Conservation (phyloP, 2,797 vertebrate genomes). For the Sarcoramphus papa region DNA sequence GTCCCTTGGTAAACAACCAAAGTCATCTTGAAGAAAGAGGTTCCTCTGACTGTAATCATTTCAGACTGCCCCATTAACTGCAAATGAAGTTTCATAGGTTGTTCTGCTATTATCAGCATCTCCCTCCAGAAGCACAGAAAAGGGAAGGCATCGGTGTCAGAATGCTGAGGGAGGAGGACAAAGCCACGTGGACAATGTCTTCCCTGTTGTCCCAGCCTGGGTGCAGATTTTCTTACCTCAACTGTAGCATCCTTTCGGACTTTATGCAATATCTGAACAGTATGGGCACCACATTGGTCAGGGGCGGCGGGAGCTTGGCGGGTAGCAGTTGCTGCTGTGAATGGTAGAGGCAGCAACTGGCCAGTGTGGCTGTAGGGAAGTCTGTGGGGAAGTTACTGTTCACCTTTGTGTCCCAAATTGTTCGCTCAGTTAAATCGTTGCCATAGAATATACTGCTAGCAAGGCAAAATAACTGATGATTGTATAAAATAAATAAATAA, state of each 20-base stretch:
- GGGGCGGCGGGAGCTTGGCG: accelerated
- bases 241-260: not conserved
- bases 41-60: not conserved
- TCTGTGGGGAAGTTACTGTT: not conserved
- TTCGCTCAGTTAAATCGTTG: not conserved
- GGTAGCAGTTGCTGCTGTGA: not conserved
- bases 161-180: not conserved
- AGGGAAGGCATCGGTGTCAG: not conserved
- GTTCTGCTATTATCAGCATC: not conserved
- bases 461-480: not conserved
- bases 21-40: not conserved
- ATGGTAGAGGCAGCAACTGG: not conserved
- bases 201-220: not conserved
- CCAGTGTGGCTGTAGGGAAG: not conserved
- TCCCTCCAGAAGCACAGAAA: not conserved
- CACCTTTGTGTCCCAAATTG: not conserved
- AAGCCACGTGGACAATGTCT: accelerated
- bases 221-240: not conserved
- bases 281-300: accelerated
- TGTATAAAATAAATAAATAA: not conserved
- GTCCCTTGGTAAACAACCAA: not conserved
- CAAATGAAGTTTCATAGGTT: not conserved
- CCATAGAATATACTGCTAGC: not conserved
- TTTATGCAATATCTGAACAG: not conserved
- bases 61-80: not conserved